Evolutionary conservation across 37 sponge, comb jelly and placozoan genomes (phyloP), one percentile per base, ranked within the genome.

Genomic region (Amphimedon queenslandica): DNA sequence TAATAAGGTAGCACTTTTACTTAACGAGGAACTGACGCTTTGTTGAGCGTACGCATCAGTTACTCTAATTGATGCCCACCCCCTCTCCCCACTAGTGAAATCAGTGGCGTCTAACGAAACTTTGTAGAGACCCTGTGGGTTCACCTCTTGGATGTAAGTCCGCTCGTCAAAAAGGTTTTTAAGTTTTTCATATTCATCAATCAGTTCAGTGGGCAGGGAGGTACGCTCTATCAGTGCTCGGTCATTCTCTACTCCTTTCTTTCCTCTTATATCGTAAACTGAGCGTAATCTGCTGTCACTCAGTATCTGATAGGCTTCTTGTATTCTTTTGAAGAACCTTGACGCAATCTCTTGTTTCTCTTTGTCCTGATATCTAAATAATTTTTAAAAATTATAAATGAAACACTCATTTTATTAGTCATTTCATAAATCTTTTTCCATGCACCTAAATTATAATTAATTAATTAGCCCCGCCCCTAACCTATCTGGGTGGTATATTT

Each of bases 401-500:
- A 47, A 47, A 47, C 8, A 47, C 13, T 47, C 13, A 18, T 47
- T 18, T 47, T 47, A 13, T 47, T 47, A 47, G 51, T 47, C 13
- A 47, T 47, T 47, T 47, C 13, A 13, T 47, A 18, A 13, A 18
- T 47, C 13, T 47, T 47, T 47, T 13, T 47, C 51, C 51, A 8
- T 47, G 8, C 51, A 5, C 5, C 27, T 60, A n/a, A 11, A 60
- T 60, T 6, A 25, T n/a, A 60, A n/a, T 25, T 5, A 60, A 60
- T 6, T 13, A 25, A n/a, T 60, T 60, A 25, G 61, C 23, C 71
- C 4, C 11, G 65, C 71, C 11, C 33, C 71, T 51, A 74, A 73
- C 76, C 81, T 92, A 77, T 93, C 96, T 16, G 99, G 99, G 65
- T 99, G 99, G 75, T 90, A 99, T 38, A 87, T 67, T 33, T 81